Conservation (phyloP, 2,113 vertebrate species). For the Scortum barcoo region DNA sequence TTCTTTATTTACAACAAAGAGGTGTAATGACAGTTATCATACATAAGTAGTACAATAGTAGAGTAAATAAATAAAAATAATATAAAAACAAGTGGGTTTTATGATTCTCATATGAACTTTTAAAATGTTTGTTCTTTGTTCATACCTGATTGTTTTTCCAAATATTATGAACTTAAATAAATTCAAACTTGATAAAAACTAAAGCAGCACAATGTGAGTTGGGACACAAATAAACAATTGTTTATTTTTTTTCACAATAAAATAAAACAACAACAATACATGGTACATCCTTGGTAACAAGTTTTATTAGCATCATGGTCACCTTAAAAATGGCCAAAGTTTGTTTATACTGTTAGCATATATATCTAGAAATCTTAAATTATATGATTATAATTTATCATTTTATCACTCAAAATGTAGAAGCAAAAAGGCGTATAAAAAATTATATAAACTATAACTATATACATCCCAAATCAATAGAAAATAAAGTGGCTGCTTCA, state of each 20-base stretch:
- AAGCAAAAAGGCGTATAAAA: background rate
- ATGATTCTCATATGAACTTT: too few species aligned
- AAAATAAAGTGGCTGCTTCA: conserved; percentile 1
- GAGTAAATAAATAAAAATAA: too few species aligned
- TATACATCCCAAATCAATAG: conserved; percentile 13
- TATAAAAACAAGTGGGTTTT: too few species aligned
- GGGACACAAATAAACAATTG: background rate
- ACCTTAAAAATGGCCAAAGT: background rate
- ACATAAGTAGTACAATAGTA: too few species aligned
- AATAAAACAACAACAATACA: background rate
- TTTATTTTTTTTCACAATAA: conserved; percentile 3
- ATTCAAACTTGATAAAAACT: background rate
- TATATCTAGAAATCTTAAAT: background rate
- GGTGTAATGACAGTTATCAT: too few species aligned
- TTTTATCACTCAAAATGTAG: background rate
- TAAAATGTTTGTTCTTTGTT: too few species aligned
- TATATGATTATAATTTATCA: background rate
- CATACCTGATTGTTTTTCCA: too few species aligned
- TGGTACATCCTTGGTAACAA: background rate
- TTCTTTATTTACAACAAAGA: too few species aligned
- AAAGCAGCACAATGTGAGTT: background rate
- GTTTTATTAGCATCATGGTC: background rate
- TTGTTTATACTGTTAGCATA: background rate
- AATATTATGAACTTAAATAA: background rate
- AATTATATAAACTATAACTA: background rate